Evolutionary conservation across 2,888 invertebrate species (phyloP), one percentile per base, ranked within the genome.

Genomic region (Aromia moschata): DNA sequence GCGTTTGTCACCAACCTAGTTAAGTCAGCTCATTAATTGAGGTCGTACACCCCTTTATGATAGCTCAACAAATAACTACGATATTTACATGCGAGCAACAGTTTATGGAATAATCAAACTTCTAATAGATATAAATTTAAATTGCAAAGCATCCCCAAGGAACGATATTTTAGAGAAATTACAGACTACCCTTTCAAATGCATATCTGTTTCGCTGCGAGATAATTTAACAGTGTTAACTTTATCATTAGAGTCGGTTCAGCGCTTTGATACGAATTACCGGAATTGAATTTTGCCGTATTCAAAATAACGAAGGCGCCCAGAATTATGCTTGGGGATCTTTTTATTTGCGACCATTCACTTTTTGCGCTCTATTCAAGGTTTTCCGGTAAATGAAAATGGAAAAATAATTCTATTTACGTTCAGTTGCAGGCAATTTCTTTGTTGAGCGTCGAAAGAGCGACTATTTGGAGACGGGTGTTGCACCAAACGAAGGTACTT

Each of bases 131-230:
- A 49, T 49, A 49, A 38, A 49, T 49, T 49, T 49, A 49, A 49
- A 37, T 49, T 25, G 37, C 49, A 49, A 49, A 49, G 49, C 38
- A 17, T 38, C 49, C 49, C 49, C 37, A 38, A 49, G 49, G 49
- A 38, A 25, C 49, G 30, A 49, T 49, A 49, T 49, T 49, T 49
- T 49, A 49, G 38, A 49, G 37, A 37, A 49, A 49, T 49, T 38
- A 38, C 49, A 38, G 38, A 49, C 49, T 49, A 49, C 49, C 49
- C 49, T 49, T 49, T 49, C 49, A 49, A 49, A 49, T 49, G 49
- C 49, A 49, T 49, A 49, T 49, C 38, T 49, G 49, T 49, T 49
- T 49, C 15, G 49, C 38, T 49, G 25, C 38, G 15, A 38, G 49
- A 49, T 49, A 49, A 49, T 49, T 49, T 25, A 25, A 38, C 49